Evolutionary conservation across 2,113 vertebrate species (phyloP), one percentile per base, ranked within the genome.

Genomic region (Cyphomyrus discorhynchus): DNA sequence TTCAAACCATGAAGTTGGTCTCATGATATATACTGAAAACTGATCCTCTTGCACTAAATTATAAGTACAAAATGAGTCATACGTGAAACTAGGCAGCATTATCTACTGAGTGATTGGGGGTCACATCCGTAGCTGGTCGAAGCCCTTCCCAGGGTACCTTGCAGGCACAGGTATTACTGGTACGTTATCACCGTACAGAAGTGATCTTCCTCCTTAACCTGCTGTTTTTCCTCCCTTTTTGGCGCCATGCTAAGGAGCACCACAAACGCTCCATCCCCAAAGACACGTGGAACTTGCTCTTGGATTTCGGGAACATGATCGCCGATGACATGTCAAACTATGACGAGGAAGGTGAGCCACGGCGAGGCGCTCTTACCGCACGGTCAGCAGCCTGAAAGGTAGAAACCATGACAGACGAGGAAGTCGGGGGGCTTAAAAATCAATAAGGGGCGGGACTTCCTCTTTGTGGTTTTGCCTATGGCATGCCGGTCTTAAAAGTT

Each of bases 281-380:
- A 94, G 98, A 99, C 94, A 98, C 98, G 8, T 99, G 98, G 98
- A 99, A 99, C 93, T 96, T 99, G 91, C 95, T 99, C 92, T 95
- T 99, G 94, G 98, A 99, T 92, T 99, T 99, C 89, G 97, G 98
- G 90, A 98, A 97, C 94, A 97, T 98, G 97, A 98, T 98, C 93
- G 97, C 97, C 92, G 98, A 98, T 89, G 98, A 99, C 92, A 97
- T 98, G 98, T 98, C 98, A 74, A 99, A 98, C 95, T 99, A 98
- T 53, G 98, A 99, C 47, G 98, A 99, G 93, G 98, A 99, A 97
- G 98, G 98, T 98, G 94, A 93, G 92, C n/a, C 39, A 19, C 19
- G 35, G 15, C 35, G 2, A 80, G 74, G 74, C 17, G 15, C 31
- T 80, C 31, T 80, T 80, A 42, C 35, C 31, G 31, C 31, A 19